phyloP scores from a whole-genome alignment of 2,113 vertebrate species.

The Anas platyrhynchos region DNA sequence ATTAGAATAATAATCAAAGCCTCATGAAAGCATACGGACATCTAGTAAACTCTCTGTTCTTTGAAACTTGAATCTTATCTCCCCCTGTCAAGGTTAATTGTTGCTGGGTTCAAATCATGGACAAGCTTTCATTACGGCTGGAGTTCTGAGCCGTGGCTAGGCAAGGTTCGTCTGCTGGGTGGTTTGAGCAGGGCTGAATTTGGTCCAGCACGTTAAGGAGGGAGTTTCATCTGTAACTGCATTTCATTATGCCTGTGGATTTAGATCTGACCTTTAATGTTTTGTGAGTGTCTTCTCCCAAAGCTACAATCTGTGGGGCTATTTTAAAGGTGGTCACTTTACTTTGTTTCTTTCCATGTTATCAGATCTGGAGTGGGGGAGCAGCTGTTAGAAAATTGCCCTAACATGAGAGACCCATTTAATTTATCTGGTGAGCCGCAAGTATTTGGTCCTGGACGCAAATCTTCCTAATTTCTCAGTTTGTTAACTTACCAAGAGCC shows the following conservation, averaged over 20 bases:
- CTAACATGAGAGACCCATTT: not conserved
- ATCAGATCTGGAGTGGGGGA: not conserved
- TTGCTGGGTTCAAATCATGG: slow-evolving; percentile 49
- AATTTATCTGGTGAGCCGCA: not conserved
- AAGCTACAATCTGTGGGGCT: not conserved
- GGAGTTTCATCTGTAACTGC: not conserved
- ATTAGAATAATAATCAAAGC: slow-evolving; percentile 57
- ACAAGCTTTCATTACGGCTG: slow-evolving; percentile 20
- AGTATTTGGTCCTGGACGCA: not conserved
- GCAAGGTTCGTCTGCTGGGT: not conserved
- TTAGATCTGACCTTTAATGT: not conserved
- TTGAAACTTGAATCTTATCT: slow-evolving; percentile 57
- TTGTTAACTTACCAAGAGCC: not conserved
- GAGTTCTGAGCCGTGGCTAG: slow-evolving; percentile 3
- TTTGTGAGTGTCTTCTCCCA: slow-evolving; percentile 1
- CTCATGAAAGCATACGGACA: not conserved
- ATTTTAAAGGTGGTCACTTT: not conserved
- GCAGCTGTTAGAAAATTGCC: not conserved
- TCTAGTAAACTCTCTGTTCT: not conserved
- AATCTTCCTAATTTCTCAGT: not conserved
- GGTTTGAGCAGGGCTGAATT: not conserved
- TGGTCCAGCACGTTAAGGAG: not conserved
- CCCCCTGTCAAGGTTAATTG: slow-evolving; percentile 46
- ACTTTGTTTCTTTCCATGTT: not conserved
- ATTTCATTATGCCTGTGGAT: not conserved